Conservation (phyloP, 2,113 vertebrate species). For the Triplophysa tibetana region DNA sequence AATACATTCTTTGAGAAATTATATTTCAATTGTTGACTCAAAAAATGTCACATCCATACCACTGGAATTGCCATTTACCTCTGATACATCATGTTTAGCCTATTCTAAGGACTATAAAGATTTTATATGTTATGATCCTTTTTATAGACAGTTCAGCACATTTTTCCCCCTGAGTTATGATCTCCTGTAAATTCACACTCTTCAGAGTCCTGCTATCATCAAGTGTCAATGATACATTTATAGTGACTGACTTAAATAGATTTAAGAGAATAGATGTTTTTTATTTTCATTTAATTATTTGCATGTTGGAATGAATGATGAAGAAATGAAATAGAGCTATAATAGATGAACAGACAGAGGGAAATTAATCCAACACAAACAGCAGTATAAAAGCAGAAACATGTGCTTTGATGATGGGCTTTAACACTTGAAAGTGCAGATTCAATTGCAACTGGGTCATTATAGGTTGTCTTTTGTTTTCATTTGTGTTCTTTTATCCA, state of each 20-base stretch:
- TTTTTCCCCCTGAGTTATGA: not conserved
- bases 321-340: slow-evolving; percentile 27
- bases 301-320: slow-evolving; percentile 29
- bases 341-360: slow-evolving; percentile 38
- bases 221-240: slow-evolving; percentile 2
- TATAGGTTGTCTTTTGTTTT: slow-evolving; percentile 22
- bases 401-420: slow-evolving; percentile 31
- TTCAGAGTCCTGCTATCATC: not conserved
- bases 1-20: too few species aligned
- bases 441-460: slow-evolving; percentile 21
- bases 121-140: too few species aligned
- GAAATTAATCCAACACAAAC: slow-evolving; percentile 33
- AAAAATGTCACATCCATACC: too few species aligned
- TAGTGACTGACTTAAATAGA: not conserved
- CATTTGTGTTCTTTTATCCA: slow-evolving; percentile 16
- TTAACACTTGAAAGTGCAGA: slow-evolving; percentile 24
- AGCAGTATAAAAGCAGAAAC: slow-evolving; percentile 27
- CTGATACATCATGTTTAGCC: not conserved
- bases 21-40: too few species aligned
- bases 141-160: not conserved
- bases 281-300: slow-evolving; percentile 25
- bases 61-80: too few species aligned
- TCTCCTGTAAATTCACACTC: not conserved
- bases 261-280: slow-evolving; percentile 1
- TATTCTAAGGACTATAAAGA: too few species aligned